Conservation (phyloP, 2,113 vertebrate species). For the rabbit (Oryctolagus cuniculus) region DNA sequence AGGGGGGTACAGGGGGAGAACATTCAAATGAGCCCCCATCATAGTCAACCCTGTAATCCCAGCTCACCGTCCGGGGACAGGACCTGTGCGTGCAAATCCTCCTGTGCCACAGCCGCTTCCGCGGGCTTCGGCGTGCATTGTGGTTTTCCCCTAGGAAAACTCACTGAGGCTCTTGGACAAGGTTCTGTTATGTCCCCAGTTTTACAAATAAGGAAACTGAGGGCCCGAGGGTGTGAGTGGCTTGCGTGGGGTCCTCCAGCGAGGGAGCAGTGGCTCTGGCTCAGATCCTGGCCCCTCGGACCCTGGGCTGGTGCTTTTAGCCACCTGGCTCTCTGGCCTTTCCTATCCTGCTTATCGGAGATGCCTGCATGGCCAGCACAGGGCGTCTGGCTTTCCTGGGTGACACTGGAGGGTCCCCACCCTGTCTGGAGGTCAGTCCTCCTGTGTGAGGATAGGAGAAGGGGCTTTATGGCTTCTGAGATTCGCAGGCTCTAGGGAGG, state of each 20-base stretch:
- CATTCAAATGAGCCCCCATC: background rate
- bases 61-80: background rate
- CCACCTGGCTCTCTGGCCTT: background rate
- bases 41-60: background rate
- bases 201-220: background rate
- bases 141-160: too few relatives aligned
- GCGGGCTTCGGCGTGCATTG: too few relatives aligned
- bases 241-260: rapidly evolving
- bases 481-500: background rate
- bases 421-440: background rate
- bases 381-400: background rate
- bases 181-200: background rate
- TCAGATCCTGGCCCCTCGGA: background rate
- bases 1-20: background rate
- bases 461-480: background rate
- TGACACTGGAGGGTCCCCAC: background rate
- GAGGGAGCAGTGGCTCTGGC: background rate
- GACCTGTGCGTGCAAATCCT: too few relatives aligned
- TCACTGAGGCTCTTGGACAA: background rate
- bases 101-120: background rate
- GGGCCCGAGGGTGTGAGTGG: background rate
- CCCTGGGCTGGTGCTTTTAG: background rate
- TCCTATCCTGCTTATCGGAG: background rate
- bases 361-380: background rate
- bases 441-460: background rate